Percentiles rank a stretch among this genome's conserved stretches.
phyloP scores from a whole-genome alignment of 2,113 vertebrate species.

The Nycticryphes semicollaris region DNA sequence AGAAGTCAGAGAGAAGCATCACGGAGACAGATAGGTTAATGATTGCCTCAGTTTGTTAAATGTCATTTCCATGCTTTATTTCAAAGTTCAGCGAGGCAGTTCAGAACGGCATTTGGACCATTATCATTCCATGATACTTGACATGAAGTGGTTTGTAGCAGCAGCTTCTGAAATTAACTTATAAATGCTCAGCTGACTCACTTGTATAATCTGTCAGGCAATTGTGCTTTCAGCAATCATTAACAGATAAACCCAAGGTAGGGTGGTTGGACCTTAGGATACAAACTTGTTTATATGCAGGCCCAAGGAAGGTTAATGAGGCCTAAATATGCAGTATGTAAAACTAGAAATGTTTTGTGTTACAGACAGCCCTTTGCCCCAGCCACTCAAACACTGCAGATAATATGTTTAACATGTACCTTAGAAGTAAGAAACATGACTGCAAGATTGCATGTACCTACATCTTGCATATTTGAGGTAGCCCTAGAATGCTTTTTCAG shows the following conservation, averaged over 20 bases:
- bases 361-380: not conserved
- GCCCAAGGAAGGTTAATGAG: not conserved
- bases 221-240: not conserved
- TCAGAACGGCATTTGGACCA: not conserved
- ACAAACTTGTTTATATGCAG: not conserved
- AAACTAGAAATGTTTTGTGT: not conserved
- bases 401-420: not conserved
- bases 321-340: not conserved
- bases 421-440: not conserved
- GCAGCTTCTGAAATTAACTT: not conserved
- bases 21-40: not conserved
- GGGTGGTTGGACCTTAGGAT: not conserved
- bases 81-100: constrained; percentile 8
- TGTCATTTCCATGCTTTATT: not conserved
- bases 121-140: not conserved
- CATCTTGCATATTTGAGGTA: not conserved
- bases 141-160: not conserved
- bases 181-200: not conserved
- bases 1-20: not conserved
- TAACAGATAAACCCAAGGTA: not conserved
- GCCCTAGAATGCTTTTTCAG: not conserved
- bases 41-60: not conserved
- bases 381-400: not conserved
- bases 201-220: not conserved
- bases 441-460: not conserved